Percentiles rank a stretch among this genome's conserved stretches.
Conservation (phyloP, 2,113 vertebrate species). For the Morphnarchus princeps region DNA sequence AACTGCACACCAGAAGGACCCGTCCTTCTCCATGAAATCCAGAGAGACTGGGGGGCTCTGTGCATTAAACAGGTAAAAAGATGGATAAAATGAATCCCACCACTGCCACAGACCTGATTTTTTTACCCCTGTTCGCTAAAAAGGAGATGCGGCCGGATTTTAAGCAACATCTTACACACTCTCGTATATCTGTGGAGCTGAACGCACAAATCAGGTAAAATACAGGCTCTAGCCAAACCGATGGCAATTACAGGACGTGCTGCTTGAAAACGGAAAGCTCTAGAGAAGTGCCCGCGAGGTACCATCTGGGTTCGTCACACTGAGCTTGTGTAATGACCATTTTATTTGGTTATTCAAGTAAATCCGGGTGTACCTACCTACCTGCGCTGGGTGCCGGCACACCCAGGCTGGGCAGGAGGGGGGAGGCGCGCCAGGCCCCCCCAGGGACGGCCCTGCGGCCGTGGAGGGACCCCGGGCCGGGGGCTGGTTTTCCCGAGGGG, state of each 20-base stretch:
- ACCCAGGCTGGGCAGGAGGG: too few species aligned
- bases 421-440: too few species aligned
- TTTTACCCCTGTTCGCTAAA: background rate
- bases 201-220: background rate
- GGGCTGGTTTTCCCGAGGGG: too few species aligned
- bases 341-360: background rate
- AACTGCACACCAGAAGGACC: background rate
- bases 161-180: background rate
- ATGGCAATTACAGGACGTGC: rapidly evolving
- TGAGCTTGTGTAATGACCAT: background rate
- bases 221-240: background rate
- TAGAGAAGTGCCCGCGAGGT: background rate
- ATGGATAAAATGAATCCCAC: background rate
- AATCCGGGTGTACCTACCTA: background rate
- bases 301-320: background rate
- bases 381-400: rapidly evolving
- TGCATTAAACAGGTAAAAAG: background rate
- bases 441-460: too few species aligned
- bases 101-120: background rate
- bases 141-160: background rate
- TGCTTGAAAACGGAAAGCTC: background rate
- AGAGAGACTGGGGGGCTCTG: background rate
- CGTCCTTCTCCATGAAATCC: background rate
- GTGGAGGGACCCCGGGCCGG: too few species aligned
- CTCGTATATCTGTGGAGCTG: background rate